Base-by-base conservation (phyloP, 2,888 invertebrate species). In the Willowsia nigromaculata region DNA sequence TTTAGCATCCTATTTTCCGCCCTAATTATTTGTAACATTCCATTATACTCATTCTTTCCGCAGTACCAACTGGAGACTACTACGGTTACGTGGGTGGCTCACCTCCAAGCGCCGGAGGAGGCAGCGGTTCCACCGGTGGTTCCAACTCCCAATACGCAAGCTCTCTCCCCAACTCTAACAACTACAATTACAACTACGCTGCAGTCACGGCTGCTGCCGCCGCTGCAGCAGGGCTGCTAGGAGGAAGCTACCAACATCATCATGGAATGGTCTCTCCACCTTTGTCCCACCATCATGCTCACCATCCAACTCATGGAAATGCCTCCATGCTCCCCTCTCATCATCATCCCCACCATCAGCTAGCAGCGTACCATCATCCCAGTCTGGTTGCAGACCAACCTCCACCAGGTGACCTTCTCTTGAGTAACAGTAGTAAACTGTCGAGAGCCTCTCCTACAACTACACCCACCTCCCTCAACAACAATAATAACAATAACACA, bases 221-320 rank as follows among this genome's bases (percentile, higher is more conserved):
- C 0, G 87, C 87, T 13, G 85, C 85, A 9, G 87, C 87, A 37
- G 87, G 87, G 7, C 40, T 87, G 22, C 33, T 87, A n/a, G 81
- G 87, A 40, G 71, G 87, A 6, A 87, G 81, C 56, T 87, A 87
- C 22, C 87, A 87, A 47, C 87, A 87, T 53, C 87, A 87, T 53
- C 87, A 87, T 25, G 87, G 87, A 53, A 87, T 87, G 87, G 87
- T 87, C 9, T 87, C 87, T 1, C 87, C 87, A 71, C 87, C 87
- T 25, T 65, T 87, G 53, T 87, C 87, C 37, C 87, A 87, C 80
- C 87, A 87, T n/a, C 87, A 87, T 37, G 87, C 87, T 87, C 87
- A 87, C 47, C 87, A 87, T 43, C 81, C 87, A 33, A 80, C 71
- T 53, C 87, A 87, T 71, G 87, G 87, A 25, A 87, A 87, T 71